A percentile compares a stretch with the other conserved stretches of the same genome.
Conservation (phyloP, 2,797 vertebrate species). For the Orestias chungarensis region DNA sequence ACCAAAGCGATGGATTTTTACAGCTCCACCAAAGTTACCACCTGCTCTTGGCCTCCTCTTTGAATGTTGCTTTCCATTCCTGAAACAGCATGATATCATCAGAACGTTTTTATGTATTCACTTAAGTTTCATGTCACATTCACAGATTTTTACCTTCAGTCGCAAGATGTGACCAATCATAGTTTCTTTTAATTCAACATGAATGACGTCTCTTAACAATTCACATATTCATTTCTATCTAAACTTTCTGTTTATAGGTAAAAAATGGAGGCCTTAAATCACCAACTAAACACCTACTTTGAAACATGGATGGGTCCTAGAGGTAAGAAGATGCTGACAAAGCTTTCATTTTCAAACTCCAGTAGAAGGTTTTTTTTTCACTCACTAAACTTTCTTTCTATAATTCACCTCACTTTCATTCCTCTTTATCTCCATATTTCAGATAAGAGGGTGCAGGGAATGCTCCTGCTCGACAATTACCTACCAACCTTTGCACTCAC, state of each 20-base stretch:
- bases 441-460: constrained; percentile 93
- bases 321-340: constrained; percentile 79
- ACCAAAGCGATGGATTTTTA: neutral
- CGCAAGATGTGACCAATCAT: neutral
- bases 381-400: constrained; percentile 10
- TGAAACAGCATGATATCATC: neutral
- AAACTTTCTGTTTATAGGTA: constrained; percentile 69
- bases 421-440: constrained; percentile 59
- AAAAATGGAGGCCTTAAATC: constrained; percentile 91
- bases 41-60: neutral
- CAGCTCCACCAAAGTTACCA: too few species aligned
- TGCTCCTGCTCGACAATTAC: constrained; percentile 93
- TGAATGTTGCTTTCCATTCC: neutral
- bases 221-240: neutral
- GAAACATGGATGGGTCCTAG: constrained; percentile 92
- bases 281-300: constrained; percentile 87
- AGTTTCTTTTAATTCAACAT: neutral
- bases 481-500: constrained; percentile 89
- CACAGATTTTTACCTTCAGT: neutral
- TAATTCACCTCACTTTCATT: neutral
- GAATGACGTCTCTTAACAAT: too few species aligned
- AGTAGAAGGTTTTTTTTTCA: constrained; percentile 5
- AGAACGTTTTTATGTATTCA: neutral
- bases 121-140: neutral
- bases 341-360: neutral